Base-by-base conservation (phyloP, 1,140 invertebrate genomes). In the Ctenoplectra terminalis region DNA sequence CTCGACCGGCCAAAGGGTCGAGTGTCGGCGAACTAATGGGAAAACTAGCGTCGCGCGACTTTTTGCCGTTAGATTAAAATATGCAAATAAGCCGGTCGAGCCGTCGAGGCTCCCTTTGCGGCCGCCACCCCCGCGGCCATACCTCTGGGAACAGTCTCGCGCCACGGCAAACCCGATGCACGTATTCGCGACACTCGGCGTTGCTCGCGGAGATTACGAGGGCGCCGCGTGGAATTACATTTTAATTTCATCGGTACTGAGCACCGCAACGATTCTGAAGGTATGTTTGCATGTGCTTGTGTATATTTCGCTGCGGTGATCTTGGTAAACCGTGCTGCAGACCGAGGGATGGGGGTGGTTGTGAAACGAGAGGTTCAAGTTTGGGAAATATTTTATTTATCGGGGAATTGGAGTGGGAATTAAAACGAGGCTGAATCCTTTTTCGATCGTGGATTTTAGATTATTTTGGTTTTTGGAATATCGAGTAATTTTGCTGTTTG, bases 21-120 rank as follows among this genome's bases (percentile, higher is more conserved):
- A 23, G 20, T 52, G n/a, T 31, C 20, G 20, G 48, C 46, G 40
- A 26, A 61, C 72, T 86, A 88, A 88, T 83, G 76, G 86, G 73
- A 71, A 81, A 81, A 88, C 80, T 78, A 82, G 80, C 72, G 67
- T 54, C 58, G 76, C 48, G 48, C 63, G 76, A 77, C 83, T 88
- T 88, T 88, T 86, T 83, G 84, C 64, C 76, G 83, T 84, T 78
- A 81, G 86, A 88, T 88, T 88, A 88, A 88, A 88, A 88, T 86
- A 88, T 88, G 87, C 86, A 88, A 88, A 88, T 88, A 83, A 86
- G 72, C 72, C 26, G 52, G 48, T 20, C 48, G 71, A 31, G 48
- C 48, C 69, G 85, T 75, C 80, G 64, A 75, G 46, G 31, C 67
- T 76, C 58, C 67, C 84, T 37, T 54, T 23, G 43, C 73, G 69